These are phyloP conservation scores for Chalcis sispes DNA, from an alignment of 2,888 invertebrate genomes.

Conservation along the genomic window DNA sequence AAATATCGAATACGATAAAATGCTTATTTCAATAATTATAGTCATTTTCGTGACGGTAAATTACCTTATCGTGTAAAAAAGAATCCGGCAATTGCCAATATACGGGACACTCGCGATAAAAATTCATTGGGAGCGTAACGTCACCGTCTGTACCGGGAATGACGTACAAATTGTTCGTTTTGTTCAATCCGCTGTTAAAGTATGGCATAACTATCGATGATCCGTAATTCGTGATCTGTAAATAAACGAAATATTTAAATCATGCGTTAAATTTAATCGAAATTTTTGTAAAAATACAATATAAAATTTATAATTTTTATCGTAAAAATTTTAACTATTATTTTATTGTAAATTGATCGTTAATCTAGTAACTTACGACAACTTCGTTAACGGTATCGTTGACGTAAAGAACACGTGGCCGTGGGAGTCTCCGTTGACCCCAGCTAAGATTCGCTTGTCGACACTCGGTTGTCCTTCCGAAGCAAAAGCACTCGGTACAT, in stretches of 20 bases:
- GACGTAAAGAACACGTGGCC: slow-evolving; percentile 74
- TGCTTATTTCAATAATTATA: background rate
- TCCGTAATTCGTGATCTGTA: slow-evolving; percentile 69
- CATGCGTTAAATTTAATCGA: too few species aligned
- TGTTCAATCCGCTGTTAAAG: slow-evolving; percentile 76
- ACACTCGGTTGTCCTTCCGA: slow-evolving; percentile 89
- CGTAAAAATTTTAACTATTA: too few species aligned
- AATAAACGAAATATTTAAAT: background rate
- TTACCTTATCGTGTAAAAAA: slow-evolving; percentile 89
- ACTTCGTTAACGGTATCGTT: slow-evolving; percentile 70
- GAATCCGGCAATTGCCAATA: slow-evolving; percentile 89
- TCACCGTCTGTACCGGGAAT: slow-evolving; percentile 81
- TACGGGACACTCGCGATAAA: slow-evolving; percentile 81
- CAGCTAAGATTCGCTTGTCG: slow-evolving; percentile 89
- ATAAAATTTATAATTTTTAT: too few species aligned
- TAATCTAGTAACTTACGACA: slow-evolving; percentile 61
- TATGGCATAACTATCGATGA: slow-evolving; percentile 64
- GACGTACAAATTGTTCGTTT: slow-evolving; percentile 80
- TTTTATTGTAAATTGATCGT: background rate
- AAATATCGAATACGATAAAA: background rate
- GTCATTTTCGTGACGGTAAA: background rate
- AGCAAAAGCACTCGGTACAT: slow-evolving; percentile 98
- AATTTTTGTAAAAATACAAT: too few species aligned
- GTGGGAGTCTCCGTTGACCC: slow-evolving; percentile 84
- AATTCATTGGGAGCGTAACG: slow-evolving; percentile 77